These are phyloP conservation scores for Leptodactylus fuscus DNA, from an alignment of 2,113 vertebrate species.

Conservation along the genomic window DNA sequence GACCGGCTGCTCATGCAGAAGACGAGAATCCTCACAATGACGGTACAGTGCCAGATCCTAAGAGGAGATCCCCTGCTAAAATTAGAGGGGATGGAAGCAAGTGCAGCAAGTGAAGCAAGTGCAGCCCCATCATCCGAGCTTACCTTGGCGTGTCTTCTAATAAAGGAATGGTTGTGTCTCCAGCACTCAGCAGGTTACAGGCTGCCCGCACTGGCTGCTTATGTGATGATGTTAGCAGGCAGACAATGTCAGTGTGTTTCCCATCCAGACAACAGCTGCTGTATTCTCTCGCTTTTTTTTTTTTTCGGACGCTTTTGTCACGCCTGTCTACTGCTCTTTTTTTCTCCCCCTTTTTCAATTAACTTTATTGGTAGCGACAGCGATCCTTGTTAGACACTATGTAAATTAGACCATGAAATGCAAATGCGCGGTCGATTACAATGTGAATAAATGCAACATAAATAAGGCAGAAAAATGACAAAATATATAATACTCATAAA, in stretches of 20 bases:
- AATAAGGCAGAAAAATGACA: neutral
- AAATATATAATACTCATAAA: too few species aligned
- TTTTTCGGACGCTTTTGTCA: constrained; percentile 57
- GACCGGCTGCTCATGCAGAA: neutral
- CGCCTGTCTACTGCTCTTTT: constrained; percentile 55
- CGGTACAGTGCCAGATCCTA: neutral
- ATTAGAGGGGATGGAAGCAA: neutral
- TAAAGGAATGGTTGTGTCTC: neutral
- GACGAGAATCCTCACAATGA: neutral
- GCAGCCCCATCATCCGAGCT: neutral
- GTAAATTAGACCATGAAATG: neutral
- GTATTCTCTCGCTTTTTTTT: constrained; percentile 27
- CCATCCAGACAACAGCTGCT: constrained; percentile 55
- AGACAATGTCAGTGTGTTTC: constrained; percentile 49
- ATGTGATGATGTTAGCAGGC: constrained; percentile 45
- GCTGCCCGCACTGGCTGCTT: neutral
- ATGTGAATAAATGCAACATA: neutral
- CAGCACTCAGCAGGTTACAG: neutral
- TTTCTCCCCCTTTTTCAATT: neutral
- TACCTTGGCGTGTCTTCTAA: constrained; percentile 45
- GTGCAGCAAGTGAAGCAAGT: neutral
- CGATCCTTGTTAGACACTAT: neutral
- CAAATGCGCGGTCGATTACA: neutral
- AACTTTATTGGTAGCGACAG: constrained; percentile 48
- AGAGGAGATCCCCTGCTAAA: neutral